Percentiles rank a stretch among this genome's conserved stretches.
Conservation (phyloP, 2,888 invertebrate genomes). For the Thecocarcelia acutangulata region DNA sequence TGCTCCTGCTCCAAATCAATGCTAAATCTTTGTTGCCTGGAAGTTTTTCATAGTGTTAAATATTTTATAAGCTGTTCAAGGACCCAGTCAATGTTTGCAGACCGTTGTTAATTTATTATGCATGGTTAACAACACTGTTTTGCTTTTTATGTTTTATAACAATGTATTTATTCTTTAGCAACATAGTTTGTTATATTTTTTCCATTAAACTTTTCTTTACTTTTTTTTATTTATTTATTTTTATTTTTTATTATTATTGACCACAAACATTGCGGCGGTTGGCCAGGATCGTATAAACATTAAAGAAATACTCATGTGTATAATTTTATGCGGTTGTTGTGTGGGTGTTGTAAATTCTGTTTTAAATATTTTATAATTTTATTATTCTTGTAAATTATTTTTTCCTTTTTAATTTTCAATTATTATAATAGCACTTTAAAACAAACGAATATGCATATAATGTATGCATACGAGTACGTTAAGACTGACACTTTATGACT, state of each 20-base stretch:
- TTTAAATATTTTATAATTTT: slow-evolving; percentile 25
- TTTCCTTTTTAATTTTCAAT: not conserved
- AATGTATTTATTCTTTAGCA: slow-evolving; percentile 2
- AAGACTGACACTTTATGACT: too few relatives aligned
- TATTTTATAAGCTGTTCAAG: slow-evolving; percentile 9
- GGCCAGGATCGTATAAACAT: slow-evolving; percentile 49
- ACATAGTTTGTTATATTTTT: slow-evolving; percentile 9
- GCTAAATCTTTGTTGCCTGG: not conserved
- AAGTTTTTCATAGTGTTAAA: not conserved
- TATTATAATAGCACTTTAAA: not conserved
- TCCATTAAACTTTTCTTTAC: slow-evolving; percentile 18
- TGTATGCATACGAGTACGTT: too few relatives aligned
- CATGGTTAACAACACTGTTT: not conserved
- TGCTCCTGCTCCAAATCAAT: not conserved
- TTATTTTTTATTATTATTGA: slow-evolving; percentile 36
- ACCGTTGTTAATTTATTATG: slow-evolving; percentile 1
- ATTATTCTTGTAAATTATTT: not conserved
- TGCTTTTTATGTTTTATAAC: not conserved
- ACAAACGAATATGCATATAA: too few relatives aligned
- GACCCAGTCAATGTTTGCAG: slow-evolving; percentile 1
- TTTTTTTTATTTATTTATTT: not conserved
- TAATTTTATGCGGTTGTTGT: slow-evolving; percentile 59
- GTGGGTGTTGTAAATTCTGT: slow-evolving; percentile 48
- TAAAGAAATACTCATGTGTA: slow-evolving; percentile 56
- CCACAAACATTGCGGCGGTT: slow-evolving; percentile 58